These are phyloP conservation scores for Chironex yamaguchii DNA, from an alignment of 30 jellyfish, hydroid and myxozoan species.

Conservation along the genomic window DNA sequence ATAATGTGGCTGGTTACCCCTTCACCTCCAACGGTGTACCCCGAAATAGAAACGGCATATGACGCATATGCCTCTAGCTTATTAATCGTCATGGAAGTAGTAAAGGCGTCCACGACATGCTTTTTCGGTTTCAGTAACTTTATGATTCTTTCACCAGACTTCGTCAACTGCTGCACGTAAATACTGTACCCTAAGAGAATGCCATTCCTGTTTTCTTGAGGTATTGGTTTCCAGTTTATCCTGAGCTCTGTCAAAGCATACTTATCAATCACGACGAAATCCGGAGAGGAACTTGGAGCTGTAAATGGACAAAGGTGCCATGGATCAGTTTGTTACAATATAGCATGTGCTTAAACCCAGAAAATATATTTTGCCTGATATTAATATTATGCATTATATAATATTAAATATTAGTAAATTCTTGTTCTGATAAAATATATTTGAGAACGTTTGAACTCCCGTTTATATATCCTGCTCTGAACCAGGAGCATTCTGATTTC, in stretches of 20 bases:
- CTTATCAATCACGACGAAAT: constrained; percentile 3
- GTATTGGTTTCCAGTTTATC: constrained; percentile 64
- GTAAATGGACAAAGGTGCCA: no score
- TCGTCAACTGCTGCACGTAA: not conserved
- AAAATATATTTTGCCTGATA: no score
- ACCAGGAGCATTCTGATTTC: no score
- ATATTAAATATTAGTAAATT: no score
- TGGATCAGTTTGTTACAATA: no score
- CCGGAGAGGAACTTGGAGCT: not conserved
- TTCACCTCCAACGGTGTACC: constrained; percentile 72
- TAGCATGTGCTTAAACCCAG: no score
- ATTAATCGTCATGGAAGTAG: constrained; percentile 32
- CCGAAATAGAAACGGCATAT: constrained; percentile 56
- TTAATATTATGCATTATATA: no score
- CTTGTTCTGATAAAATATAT: no score
- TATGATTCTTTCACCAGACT: not conserved
- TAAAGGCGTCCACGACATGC: constrained; percentile 52
- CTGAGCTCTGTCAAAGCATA: constrained; percentile 2
- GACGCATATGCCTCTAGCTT: constrained; percentile 50
- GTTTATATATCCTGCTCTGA: no score
- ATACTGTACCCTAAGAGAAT: constrained; percentile 45
- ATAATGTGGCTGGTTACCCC: constrained; percentile 48
- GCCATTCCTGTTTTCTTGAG: constrained; percentile 59
- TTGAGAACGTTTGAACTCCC: no score
- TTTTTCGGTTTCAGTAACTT: not conserved